A percentile compares a stretch with the other conserved stretches of the same genome.
phyloP scores from a whole-genome alignment of 2,797 vertebrate genomes.

The Cheirogaleus major region DNA sequence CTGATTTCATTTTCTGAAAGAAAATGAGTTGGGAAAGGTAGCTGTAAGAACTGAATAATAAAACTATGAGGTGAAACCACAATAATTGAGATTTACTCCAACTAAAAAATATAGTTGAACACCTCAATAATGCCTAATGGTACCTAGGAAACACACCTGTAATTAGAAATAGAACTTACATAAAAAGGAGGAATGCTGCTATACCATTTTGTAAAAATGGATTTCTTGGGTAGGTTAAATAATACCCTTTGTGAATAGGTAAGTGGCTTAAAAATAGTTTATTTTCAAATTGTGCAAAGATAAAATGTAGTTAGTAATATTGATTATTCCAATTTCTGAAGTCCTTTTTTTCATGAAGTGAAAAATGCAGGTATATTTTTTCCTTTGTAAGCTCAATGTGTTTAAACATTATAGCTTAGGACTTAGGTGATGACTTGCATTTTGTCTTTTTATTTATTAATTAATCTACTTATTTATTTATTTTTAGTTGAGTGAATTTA shows the following conservation, averaged over 20 bases:
- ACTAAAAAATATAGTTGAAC: not conserved
- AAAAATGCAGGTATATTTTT: not conserved
- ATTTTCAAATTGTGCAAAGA: not conserved
- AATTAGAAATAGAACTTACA: not conserved
- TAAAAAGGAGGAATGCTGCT: not conserved
- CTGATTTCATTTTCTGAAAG: not conserved
- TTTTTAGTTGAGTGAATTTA: not conserved
- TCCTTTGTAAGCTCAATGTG: not conserved
- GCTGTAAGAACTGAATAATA: not conserved
- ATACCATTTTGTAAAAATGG: not conserved
- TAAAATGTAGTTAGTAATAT: not conserved
- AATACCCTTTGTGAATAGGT: not conserved
- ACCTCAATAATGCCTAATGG: not conserved
- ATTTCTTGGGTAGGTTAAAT: not conserved
- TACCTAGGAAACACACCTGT: not conserved
- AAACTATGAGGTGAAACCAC: not conserved
- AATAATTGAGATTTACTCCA: not conserved
- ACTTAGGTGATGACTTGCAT: not conserved
- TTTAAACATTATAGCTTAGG: not conserved
- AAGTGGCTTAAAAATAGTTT: not conserved
- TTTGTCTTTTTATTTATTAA: not conserved
- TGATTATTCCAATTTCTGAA: not conserved
- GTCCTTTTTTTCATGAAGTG: not conserved
- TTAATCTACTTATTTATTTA: not conserved
- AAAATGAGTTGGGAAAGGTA: not conserved